A percentile compares a stretch with the other conserved stretches of the same genome.
Evolutionary conservation across 2,888 invertebrate species (phyloP).

Genomic region (Leptopterna dolabrata): DNA sequence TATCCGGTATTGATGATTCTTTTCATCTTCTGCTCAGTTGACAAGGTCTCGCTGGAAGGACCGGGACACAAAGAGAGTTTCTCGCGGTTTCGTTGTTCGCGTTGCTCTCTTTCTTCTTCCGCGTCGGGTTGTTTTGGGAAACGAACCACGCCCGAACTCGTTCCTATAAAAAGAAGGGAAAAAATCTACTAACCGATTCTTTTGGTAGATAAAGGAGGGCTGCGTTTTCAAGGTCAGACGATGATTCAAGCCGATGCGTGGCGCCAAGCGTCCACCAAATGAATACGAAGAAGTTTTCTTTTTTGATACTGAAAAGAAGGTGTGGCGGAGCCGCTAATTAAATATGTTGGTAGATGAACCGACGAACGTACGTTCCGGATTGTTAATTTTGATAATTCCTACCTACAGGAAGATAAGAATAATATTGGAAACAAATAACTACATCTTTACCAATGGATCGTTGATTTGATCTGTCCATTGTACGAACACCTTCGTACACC

Average conservation of each 20-base stretch:
- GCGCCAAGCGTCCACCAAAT: neutral
- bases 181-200: neutral
- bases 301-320: neutral
- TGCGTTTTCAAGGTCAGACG: neutral
- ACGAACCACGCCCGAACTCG: neutral
- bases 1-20: too few relatives aligned
- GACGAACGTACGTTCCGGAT: neutral
- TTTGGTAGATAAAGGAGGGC: conserved; percentile 1
- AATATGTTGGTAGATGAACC: neutral
- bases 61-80: too few relatives aligned
- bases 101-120: neutral
- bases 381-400: too few relatives aligned
- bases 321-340: neutral
- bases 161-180: neutral
- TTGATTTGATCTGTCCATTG: too few relatives aligned
- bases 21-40: too few relatives aligned
- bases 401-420: too few relatives aligned
- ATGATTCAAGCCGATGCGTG: neutral
- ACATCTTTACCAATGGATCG: too few relatives aligned
- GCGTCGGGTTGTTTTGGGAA: neutral
- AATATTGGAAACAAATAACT: too few relatives aligned
- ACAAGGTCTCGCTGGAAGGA: too few relatives aligned
- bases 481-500: too few relatives aligned
- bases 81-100: neutral
- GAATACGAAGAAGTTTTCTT: neutral